These are phyloP conservation scores for Decapterus maruadsi DNA, from an alignment of 2,797 vertebrate species.

Conservation along the genomic window DNA sequence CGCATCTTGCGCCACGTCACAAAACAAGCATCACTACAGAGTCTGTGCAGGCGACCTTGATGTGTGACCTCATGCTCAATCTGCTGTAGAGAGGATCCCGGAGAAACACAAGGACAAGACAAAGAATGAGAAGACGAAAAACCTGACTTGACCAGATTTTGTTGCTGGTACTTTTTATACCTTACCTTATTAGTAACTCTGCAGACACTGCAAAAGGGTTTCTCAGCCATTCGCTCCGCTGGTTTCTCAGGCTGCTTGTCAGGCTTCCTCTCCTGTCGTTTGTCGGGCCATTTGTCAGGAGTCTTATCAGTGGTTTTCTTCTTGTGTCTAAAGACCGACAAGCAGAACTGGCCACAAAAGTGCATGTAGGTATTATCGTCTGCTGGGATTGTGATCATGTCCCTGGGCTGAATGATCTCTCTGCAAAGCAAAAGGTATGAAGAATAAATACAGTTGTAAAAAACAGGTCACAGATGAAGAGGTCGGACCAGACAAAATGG, in stretches of 20 bases:
- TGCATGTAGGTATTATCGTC: constrained; percentile 89
- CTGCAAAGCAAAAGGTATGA: constrained; percentile 73
- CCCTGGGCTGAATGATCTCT: constrained; percentile 94
- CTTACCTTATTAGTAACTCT: constrained; percentile 92
- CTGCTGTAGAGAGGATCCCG: constrained; percentile 70
- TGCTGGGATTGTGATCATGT: constrained; percentile 94
- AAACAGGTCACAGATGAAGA: too few species aligned
- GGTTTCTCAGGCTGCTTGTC: constrained; percentile 77
- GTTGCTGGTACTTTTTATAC: background rate
- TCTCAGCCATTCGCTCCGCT: constrained; percentile 79
- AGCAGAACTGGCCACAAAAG: constrained; percentile 96
- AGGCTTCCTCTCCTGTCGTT: constrained; percentile 52
- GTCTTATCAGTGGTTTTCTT: constrained; percentile 81
- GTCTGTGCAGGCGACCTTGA: constrained; percentile 94
- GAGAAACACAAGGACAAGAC: background rate
- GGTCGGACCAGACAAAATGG: background rate
- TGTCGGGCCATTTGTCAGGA: constrained; percentile 58
- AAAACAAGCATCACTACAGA: constrained; percentile 96
- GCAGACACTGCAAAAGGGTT: constrained; percentile 92
- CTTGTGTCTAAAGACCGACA: constrained; percentile 91
- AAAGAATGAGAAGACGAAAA: background rate
- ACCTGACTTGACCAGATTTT: background rate
- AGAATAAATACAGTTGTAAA: background rate
- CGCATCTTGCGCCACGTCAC: constrained; percentile 94
- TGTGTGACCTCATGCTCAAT: constrained; percentile 98